Conservation (phyloP, 1,140 invertebrate genomes). For the Trichoplusia ni region DNA sequence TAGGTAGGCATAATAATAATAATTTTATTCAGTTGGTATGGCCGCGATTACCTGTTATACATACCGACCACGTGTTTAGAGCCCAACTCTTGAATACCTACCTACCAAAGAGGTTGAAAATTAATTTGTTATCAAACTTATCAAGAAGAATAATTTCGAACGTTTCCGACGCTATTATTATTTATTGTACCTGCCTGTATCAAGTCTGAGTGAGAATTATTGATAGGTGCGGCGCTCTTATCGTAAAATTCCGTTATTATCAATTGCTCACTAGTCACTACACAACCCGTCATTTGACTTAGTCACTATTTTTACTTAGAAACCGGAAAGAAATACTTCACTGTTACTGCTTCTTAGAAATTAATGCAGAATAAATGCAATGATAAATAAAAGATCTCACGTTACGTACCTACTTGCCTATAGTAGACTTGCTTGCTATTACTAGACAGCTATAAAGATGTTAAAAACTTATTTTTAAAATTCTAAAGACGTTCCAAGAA, state of each 20-base stretch:
- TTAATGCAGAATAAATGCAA: background rate
- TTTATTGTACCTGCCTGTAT: background rate
- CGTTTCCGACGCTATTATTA: conserved; percentile 13
- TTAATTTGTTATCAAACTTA: no score
- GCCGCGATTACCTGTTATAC: no score
- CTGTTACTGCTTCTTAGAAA: background rate
- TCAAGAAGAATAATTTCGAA: conserved; percentile 1
- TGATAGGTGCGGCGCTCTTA: conserved; percentile 27
- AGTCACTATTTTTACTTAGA: conserved; percentile 11
- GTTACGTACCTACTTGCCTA: no score
- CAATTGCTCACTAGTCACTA: conserved; percentile 5
- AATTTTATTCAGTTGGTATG: no score
- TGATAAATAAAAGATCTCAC: no score
- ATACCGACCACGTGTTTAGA: no score
- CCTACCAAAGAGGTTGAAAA: no score
- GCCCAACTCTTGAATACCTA: no score
- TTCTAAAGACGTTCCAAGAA: conserved; percentile 32
- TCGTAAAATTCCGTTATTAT: conserved; percentile 31
- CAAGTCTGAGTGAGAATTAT: conserved; percentile 7
- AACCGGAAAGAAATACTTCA: conserved; percentile 24
- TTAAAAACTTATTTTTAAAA: conserved; percentile 23
- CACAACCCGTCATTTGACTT: conserved; percentile 10
- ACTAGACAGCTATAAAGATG: background rate
- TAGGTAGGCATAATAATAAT: no score
- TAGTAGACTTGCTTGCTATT: background rate